Conservation (phyloP, 2,113 vertebrate species). For the Pachyramphus minor region DNA sequence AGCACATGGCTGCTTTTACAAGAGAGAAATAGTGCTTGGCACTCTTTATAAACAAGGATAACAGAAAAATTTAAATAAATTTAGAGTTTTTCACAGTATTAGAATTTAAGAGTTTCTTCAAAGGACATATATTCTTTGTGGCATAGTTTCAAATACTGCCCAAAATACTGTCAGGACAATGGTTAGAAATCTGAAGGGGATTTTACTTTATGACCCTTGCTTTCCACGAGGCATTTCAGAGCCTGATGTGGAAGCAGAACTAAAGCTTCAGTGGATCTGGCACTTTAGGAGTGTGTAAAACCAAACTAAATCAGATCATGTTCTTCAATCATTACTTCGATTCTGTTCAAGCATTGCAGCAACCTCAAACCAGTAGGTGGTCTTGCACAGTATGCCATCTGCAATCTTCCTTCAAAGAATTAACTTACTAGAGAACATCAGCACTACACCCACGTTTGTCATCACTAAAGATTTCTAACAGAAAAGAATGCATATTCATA, state of each 20-base stretch:
- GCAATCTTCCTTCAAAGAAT: constrained; percentile 17
- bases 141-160: background rate
- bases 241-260: background rate
- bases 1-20: background rate
- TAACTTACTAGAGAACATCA: constrained; percentile 18
- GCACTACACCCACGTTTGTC: constrained; percentile 36
- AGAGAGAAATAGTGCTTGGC: background rate
- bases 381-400: constrained; percentile 26
- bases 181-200: background rate
- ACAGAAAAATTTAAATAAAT: background rate
- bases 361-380: constrained; percentile 30
- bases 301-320: background rate
- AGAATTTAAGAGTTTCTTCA: background rate
- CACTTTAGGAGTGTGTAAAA: background rate
- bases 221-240: background rate
- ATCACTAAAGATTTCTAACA: constrained; percentile 6
- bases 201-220: background rate
- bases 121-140: background rate
- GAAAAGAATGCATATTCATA: constrained; percentile 17
- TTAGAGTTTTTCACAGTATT: background rate
- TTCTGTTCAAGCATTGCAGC: background rate
- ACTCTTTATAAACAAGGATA: background rate
- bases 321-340: background rate
- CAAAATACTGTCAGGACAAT: background rate
- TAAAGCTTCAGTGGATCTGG: background rate